Conservation (phyloP, 1,140 invertebrate species). For the Drosophila nannoptera region DNA sequence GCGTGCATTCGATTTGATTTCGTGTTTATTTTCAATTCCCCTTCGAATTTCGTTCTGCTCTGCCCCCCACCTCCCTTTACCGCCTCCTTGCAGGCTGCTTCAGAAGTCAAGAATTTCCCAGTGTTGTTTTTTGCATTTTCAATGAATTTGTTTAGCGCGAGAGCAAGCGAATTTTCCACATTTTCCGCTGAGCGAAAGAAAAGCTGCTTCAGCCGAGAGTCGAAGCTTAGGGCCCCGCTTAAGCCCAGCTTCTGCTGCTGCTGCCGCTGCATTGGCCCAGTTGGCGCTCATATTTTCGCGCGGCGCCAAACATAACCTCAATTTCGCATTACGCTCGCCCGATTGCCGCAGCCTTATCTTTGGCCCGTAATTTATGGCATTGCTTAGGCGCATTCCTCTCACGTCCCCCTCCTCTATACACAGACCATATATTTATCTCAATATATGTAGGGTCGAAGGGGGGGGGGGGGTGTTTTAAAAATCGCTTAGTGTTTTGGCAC, state of each 20-base stretch:
- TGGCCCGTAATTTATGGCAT: slow-evolving; percentile 63
- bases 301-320: slow-evolving; percentile 36
- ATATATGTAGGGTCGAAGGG: neutral
- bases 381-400: slow-evolving; percentile 40
- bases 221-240: too few relatives aligned
- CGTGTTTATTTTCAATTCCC: slow-evolving; percentile 74
- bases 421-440: slow-evolving; percentile 27
- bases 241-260: too few relatives aligned
- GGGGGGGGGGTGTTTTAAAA: slow-evolving; percentile 54
- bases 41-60: too few relatives aligned
- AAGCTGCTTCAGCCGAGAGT: too few relatives aligned
- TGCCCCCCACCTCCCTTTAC: slow-evolving; percentile 15
- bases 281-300: slow-evolving; percentile 7
- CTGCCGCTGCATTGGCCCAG: neutral
- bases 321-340: slow-evolving; percentile 30
- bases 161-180: too few relatives aligned
- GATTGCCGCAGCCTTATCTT: slow-evolving; percentile 51
- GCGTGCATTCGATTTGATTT: slow-evolving; percentile 62
- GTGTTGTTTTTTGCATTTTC: slow-evolving; percentile 40
- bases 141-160: too few relatives aligned
- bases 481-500: slow-evolving; percentile 70
- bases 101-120: slow-evolving; percentile 53
- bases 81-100: too few relatives aligned
- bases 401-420: slow-evolving; percentile 12
- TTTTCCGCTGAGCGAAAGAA: too few relatives aligned